Percentiles rank a stretch among this genome's conserved stretches.
phyloP scores from a whole-genome alignment of 2,113 vertebrate species.

The Columbina picui region DNA sequence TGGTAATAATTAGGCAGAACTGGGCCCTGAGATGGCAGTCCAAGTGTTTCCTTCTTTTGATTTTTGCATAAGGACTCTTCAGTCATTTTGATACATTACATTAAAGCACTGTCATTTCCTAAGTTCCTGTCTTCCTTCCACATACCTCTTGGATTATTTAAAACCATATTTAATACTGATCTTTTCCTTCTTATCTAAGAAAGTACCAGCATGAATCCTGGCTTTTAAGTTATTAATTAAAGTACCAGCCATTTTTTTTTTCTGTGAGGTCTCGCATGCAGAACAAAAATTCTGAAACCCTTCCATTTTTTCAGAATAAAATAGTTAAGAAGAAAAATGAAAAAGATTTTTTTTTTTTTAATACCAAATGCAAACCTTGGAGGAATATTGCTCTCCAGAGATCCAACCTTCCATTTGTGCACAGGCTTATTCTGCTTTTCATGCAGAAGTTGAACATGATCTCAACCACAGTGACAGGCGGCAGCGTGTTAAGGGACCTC shows the following conservation, averaged over 20 bases:
- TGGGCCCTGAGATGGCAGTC: neutral
- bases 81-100: neutral
- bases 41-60: neutral
- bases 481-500: neutral
- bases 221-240: slow-evolving; percentile 19
- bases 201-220: neutral
- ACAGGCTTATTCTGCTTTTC: neutral
- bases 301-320: neutral
- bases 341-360: neutral
- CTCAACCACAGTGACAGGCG: neutral
- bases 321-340: neutral
- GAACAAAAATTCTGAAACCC: neutral
- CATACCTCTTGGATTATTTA: slow-evolving; percentile 6
- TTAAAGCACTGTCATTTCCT: neutral
- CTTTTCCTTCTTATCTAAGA: neutral
- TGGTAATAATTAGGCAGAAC: neutral
- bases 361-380: neutral
- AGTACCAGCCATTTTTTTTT: neutral
- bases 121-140: neutral
- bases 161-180: neutral
- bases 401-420: neutral
- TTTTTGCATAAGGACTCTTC: neutral
- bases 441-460: neutral
- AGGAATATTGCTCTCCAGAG: neutral
- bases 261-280: neutral